Percentiles rank a stretch among this genome's conserved stretches.
Evolutionary conservation across 37 sponge, comb jelly and placozoan species (phyloP).

Genomic region (Cladorhizidae sp.): DNA sequence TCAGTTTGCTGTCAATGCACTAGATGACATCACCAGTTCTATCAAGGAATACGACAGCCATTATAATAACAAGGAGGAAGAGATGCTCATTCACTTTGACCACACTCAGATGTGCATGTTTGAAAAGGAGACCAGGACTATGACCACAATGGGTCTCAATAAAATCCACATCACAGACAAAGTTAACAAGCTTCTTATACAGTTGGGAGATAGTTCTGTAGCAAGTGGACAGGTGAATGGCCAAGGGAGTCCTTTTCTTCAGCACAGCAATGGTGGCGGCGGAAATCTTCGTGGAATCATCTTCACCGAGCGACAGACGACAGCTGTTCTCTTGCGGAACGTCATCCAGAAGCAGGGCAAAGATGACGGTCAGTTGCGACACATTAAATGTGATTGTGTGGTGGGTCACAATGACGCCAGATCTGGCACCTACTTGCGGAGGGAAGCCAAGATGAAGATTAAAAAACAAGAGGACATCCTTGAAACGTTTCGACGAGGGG

Average conservation of each 20-base stretch:
- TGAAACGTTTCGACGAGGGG: conserved; percentile 69
- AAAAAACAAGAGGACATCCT: conserved; percentile 71
- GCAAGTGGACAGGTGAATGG: neutral
- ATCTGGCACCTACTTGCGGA: conserved; percentile 1
- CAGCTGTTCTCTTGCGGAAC: conserved; percentile 49
- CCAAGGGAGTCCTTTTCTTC: no score
- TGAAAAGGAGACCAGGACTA: neutral
- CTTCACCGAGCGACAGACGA: conserved; percentile 80
- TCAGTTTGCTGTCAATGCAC: conserved; percentile 27
- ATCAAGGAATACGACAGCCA: neutral
- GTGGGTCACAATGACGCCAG: conserved; percentile 63
- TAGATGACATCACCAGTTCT: neutral
- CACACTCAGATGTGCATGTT: conserved; percentile 37
- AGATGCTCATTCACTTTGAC: conserved; percentile 19
- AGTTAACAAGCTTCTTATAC: conserved; percentile 27
- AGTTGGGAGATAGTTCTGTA: conserved; percentile 36
- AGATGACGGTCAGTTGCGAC: conserved; percentile 28
- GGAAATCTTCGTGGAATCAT: conserved; percentile 70
- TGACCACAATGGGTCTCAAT: neutral
- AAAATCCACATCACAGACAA: conserved; percentile 27
- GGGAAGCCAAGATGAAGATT: conserved; percentile 57
- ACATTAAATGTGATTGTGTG: conserved; percentile 59
- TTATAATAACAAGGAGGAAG: conserved; percentile 17
- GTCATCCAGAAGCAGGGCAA: conserved; percentile 26
- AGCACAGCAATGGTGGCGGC: no score